Base-by-base conservation (phyloP, 2,797 vertebrate genomes). In the Galagoides demidoff region DNA sequence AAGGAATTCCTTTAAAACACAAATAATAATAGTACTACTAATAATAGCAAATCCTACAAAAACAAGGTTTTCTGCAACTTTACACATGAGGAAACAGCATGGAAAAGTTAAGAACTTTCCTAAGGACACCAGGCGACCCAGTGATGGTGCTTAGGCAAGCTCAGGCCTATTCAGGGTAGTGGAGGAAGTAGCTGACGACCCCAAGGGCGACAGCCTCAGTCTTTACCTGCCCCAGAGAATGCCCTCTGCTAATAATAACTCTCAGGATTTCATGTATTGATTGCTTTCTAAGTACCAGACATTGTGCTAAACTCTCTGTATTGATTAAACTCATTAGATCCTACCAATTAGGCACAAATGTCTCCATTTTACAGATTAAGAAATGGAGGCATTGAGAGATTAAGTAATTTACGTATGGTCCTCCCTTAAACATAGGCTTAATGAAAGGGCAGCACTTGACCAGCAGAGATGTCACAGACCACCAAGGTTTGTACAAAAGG, bases 121-220 rank as follows among this genome's bases (percentile, higher is more conserved):
- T 92, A 70, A 71, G 55, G 25, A 63, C 12, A 63, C 5, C 59
- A 85, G 52, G 39, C 31, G 49, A 85, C 19, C 57, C 59, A 90
- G 7, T n/a, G 27, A 81, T 14, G 37, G 31, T 2, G 2, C 12
- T 79, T 57, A 78, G 29, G 39, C 13, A 8, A 68, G 31, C 25
- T 74, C 14, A 68, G 70, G n/a, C 27, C 5, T 22, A 43, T 3
- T 84, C 12, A 4, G 19, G 39, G n/a, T 17, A 3, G 2, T 59
- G 7, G 16, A 57, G 3, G 5, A 70, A 1, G 4, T 10, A 82
- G 27, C 52, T 17, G 45, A 59, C 23, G 34, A 16, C 12, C 3
- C 57, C 3, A 20, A 7, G 11, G 14, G 14, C 22, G 2, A 5
- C 1, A 31, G 7, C 22, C 19, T 55, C 9, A 12, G 0, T 23